Conservation (phyloP, 2,797 vertebrate species). For the Aphelocoma californica region DNA sequence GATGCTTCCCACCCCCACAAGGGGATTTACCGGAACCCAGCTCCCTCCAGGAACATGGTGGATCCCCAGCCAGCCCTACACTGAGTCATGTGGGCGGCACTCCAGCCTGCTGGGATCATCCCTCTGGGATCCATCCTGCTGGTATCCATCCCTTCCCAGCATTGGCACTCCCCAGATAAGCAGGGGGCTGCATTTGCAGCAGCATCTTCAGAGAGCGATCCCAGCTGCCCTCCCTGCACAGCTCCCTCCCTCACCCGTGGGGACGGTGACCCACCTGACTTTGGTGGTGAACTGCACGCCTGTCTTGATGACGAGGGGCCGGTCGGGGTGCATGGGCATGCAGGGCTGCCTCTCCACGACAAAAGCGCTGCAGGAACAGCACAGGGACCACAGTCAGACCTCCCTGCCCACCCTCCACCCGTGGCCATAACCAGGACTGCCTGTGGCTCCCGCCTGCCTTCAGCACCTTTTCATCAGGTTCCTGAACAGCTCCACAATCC, state of each 20-base stretch:
- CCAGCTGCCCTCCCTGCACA: neutral
- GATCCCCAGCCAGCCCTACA: neutral
- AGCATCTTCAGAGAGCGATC: fast-evolving
- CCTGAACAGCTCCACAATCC: slow-evolving; percentile 94
- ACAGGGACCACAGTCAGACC: neutral
- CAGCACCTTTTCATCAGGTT: slow-evolving; percentile 96
- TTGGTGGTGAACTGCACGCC: slow-evolving; percentile 99
- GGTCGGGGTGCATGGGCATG: slow-evolving; percentile 99
- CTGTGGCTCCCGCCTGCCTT: neutral
- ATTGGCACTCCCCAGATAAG: neutral
- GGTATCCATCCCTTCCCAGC: neutral
- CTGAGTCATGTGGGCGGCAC: neutral
- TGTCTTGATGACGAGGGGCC: slow-evolving; percentile 97
- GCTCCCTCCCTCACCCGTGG: neutral
- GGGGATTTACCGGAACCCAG: neutral
- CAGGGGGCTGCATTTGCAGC: neutral
- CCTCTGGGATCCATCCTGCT: neutral
- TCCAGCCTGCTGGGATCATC: neutral
- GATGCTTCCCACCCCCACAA: neutral
- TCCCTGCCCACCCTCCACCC: neutral
- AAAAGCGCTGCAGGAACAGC: slow-evolving; percentile 82
- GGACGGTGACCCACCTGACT: slow-evolving; percentile 84
- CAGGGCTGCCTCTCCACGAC: slow-evolving; percentile 97
- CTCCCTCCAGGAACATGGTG: neutral
- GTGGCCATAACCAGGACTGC: fast-evolving